phyloP scores from a whole-genome alignment of 2,797 vertebrate species.

The Anabacerthia variegaticeps region DNA sequence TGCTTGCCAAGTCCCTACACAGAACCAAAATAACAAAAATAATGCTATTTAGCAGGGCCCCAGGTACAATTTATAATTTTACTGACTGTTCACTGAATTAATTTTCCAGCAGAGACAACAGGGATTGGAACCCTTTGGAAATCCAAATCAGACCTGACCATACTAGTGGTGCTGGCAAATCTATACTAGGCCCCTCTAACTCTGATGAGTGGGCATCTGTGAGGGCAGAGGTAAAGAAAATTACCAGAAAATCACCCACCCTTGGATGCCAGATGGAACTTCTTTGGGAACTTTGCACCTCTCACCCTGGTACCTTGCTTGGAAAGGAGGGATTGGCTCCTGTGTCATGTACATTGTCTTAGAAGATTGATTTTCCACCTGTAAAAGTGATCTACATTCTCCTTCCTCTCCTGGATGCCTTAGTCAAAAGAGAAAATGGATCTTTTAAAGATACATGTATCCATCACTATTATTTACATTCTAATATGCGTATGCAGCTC shows the following conservation, averaged over 20 bases:
- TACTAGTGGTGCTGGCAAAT: neutral
- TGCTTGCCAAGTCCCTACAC: neutral
- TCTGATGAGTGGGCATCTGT: neutral
- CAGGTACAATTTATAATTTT: neutral
- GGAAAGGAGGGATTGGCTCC: neutral
- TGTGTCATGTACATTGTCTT: conserved; percentile 4
- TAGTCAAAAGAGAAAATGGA: conserved; percentile 71
- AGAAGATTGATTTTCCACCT: conserved; percentile 64
- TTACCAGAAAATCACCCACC: neutral
- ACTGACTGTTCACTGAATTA: neutral
- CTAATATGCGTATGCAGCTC: conserved; percentile 70
- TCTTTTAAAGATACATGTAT: conserved; percentile 81
- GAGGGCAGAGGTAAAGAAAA: neutral
- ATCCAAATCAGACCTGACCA: neutral
- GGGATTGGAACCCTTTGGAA: neutral
- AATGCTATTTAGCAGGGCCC: neutral
- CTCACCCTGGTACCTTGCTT: neutral
- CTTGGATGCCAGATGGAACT: rapidly evolving
- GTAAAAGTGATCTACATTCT: conserved; percentile 63
- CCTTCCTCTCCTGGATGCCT: conserved; percentile 37
- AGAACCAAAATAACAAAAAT: neutral
- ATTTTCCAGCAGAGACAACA: neutral
- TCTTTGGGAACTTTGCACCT: neutral
- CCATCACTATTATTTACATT: conserved; percentile 82
- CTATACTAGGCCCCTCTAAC: neutral